Evolutionary conservation across 2,113 vertebrate species (phyloP).

Genomic region (Xiphophorus hellerii): DNA sequence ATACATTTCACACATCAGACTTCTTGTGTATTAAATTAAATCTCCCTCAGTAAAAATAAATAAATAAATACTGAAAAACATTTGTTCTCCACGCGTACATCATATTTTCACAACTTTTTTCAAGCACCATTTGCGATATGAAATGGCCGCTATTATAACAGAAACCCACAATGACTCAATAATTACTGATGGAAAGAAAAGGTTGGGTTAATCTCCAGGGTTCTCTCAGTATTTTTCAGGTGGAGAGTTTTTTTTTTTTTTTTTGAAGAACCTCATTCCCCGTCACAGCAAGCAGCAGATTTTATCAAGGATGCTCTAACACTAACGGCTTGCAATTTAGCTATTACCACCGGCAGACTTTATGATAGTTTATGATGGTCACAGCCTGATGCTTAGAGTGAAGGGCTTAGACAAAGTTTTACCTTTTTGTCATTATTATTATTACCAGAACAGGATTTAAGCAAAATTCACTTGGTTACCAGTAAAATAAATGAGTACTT

Average conservation of each 20-base stretch:
- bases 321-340: background rate
- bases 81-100: background rate
- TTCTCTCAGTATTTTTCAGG: background rate
- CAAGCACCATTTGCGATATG: background rate
- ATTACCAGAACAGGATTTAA: background rate
- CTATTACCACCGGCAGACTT: background rate
- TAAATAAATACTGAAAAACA: too few species aligned
- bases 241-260: background rate
- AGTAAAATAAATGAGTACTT: too few species aligned
- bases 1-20: background rate
- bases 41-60: too few species aligned
- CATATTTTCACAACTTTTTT: background rate
- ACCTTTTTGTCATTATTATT: background rate
- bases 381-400: background rate
- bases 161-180: background rate
- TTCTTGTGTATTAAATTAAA: background rate
- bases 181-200: too few species aligned
- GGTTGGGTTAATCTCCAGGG: background rate
- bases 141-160: background rate
- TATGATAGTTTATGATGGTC: too few species aligned
- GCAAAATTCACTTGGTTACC: too few species aligned
- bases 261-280: constrained; percentile 9
- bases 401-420: background rate
- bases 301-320: background rate
- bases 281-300: constrained; percentile 13